Base-by-base conservation (phyloP, 1,140 invertebrate genomes). In the Bombus soroeensis region DNA sequence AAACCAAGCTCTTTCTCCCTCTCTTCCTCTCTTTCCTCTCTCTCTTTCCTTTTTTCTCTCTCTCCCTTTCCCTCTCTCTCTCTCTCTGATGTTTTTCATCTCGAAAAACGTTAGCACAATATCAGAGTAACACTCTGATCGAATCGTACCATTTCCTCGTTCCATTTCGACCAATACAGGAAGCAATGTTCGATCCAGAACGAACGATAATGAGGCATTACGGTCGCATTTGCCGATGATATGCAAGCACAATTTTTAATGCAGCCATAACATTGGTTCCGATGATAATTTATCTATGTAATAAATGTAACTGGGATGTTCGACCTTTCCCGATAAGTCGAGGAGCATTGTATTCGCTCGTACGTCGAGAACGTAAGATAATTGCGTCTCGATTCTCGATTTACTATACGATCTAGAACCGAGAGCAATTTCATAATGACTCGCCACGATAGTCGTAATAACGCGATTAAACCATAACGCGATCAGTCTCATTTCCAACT, bases 271-370 rank as follows among this genome's bases (percentile, higher is more conserved):
- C 92, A 93, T 93, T 92, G 91, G 91, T 25, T 93, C 90, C 91
- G 92, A 91, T 89, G 91, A 94, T 94, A 94, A 91, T 91, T 93
- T 94, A 93, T 95, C 93, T 91, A 34, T 77, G 70, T 81, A 93
- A 88, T 93, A 92, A 93, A 92, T 93, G 92, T 93, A 94, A 93
- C 92, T 92, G 91, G 90, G 92, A 95, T 94, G 92, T 94, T 92
- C 94, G 94, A 94, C 94, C 93, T 95, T 94, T 94, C 90, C 81
- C 86, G 94, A 95, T 95, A 95, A 95, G 89, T 87, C 86, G 57
- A 4, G 3, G 28, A 88, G 85, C 80, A 90, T 92, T 88, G 87
- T 89, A 86, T 91, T 89, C 82, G 81, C 79, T 89, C 83, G 85
- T 77, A 81, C 57, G 41, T 0, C 86, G 79, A 32, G 62, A 86